Conservation (phyloP, 2,797 vertebrate genomes). For the Oreortyx pictus region DNA sequence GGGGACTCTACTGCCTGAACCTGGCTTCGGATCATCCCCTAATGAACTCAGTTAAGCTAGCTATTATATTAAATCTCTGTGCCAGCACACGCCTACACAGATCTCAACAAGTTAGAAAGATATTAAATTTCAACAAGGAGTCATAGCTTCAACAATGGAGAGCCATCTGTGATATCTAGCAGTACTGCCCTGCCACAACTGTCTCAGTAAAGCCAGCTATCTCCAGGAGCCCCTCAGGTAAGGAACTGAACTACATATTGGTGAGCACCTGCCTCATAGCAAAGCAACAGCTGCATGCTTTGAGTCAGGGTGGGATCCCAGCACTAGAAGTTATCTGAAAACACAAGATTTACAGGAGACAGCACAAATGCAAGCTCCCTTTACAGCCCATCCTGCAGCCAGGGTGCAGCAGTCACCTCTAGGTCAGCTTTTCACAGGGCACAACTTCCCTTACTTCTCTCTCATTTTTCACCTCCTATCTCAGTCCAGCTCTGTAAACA, state of each 20-base stretch:
- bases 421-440: background rate
- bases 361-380: background rate
- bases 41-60: background rate
- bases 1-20: background rate
- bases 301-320: background rate
- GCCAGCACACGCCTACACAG: background rate
- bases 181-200: background rate
- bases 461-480: background rate
- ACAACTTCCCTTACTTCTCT: background rate
- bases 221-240: conserved; percentile 17
- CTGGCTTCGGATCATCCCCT: background rate
- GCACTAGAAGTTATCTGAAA: background rate
- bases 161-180: background rate
- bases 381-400: background rate
- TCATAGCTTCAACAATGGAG: background rate
- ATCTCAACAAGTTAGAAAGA: background rate
- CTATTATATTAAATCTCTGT: background rate
- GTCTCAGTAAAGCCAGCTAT: background rate
- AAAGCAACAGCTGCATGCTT: background rate
- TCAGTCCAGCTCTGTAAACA: background rate
- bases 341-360: background rate
- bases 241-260: background rate
- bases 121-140: background rate
- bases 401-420: no score
- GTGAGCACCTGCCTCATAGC: conserved; percentile 51